Evolutionary conservation across 2,113 vertebrate genomes (phyloP).

Genomic region (Cynopterus brachyotis): DNA sequence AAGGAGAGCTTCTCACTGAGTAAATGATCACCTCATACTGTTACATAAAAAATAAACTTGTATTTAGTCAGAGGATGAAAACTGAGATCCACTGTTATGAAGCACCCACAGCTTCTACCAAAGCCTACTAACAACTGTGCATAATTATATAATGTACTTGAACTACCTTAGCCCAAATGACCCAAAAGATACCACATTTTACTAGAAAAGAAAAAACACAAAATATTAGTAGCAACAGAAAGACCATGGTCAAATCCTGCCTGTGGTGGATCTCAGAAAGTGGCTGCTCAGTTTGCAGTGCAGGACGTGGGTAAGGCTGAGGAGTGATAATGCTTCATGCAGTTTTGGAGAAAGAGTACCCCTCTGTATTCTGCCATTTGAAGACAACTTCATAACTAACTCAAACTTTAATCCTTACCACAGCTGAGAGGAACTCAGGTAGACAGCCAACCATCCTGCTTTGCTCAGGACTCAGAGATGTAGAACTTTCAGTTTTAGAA

Average conservation of each 20-base stretch:
- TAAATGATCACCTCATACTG: neutral
- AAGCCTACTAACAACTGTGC: neutral
- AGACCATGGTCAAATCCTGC: neutral
- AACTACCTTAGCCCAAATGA: neutral
- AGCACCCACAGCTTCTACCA: neutral
- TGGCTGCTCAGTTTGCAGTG: neutral
- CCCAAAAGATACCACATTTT: neutral
- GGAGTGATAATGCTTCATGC: neutral
- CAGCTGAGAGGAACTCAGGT: neutral
- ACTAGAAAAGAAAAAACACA: neutral
- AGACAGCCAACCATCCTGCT: neutral
- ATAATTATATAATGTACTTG: neutral
- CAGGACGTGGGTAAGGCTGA: neutral
- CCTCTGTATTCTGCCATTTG: neutral
- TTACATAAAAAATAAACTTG: neutral
- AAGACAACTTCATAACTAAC: neutral
- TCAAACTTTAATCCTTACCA: neutral
- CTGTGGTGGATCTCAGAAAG: neutral
- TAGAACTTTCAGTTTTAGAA: neutral
- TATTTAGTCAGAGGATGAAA: neutral
- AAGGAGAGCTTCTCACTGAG: neutral
- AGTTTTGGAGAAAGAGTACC: neutral
- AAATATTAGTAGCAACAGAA: neutral
- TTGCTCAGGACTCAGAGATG: neutral
- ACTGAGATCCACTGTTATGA: neutral